Evolutionary conservation across 1,140 invertebrate species (phyloP).

Genomic region (Pectinophora gossypiella): DNA sequence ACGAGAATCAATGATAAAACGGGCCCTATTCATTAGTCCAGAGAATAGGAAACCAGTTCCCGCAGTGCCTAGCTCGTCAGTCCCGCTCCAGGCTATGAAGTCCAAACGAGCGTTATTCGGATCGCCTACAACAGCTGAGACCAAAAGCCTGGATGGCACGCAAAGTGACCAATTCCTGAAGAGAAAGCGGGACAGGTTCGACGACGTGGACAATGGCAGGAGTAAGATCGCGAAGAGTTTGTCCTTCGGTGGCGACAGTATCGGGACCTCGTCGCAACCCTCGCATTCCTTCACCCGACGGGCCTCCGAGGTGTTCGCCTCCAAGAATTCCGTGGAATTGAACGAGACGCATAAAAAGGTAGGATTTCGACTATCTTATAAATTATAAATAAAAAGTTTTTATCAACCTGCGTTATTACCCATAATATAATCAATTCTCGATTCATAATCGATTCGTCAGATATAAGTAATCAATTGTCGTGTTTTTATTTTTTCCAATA

Average conservation of each 20-base stretch:
- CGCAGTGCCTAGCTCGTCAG: slow-evolving; percentile 43
- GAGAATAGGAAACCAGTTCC: slow-evolving; percentile 57
- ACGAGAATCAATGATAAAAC: slow-evolving; percentile 74
- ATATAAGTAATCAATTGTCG: no score
- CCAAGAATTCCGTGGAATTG: slow-evolving; percentile 61
- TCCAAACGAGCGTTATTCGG: slow-evolving; percentile 79
- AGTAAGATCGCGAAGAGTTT: slow-evolving; percentile 77
- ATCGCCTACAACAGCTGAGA: slow-evolving; percentile 59
- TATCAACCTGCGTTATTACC: no score
- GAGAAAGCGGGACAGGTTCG: slow-evolving; percentile 74
- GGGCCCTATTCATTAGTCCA: slow-evolving; percentile 81
- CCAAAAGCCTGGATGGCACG: slow-evolving; percentile 55
- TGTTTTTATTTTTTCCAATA: no score
- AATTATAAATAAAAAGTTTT: no score
- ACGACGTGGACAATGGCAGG: slow-evolving; percentile 66
- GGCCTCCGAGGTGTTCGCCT: slow-evolving; percentile 49
- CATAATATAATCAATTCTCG: no score
- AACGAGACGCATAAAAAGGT: slow-evolving; percentile 81
- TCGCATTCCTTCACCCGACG: slow-evolving; percentile 34
- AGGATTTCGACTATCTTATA: no score
- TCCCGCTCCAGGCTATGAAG: slow-evolving; percentile 56
- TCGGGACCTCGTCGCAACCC: slow-evolving; percentile 26
- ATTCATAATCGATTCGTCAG: no score
- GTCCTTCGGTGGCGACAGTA: slow-evolving; percentile 75
- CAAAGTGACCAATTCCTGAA: slow-evolving; percentile 56